Evolutionary conservation across 2,888 invertebrate species (phyloP), one percentile per base, ranked within the genome.

Genomic region (Ecliptopera silaceata): DNA sequence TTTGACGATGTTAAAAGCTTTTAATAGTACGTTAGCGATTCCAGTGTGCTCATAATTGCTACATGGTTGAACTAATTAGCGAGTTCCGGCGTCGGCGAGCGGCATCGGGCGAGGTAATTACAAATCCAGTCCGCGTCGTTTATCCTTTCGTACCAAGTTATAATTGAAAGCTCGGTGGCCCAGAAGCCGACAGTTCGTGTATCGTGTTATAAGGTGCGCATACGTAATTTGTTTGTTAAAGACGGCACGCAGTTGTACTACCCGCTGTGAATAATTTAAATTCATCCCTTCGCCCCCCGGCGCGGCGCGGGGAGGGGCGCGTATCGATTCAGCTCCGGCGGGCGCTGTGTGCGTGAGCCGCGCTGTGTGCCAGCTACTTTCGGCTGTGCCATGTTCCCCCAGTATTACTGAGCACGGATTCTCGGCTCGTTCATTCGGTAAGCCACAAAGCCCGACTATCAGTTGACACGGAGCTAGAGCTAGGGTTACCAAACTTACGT

Each of bases 171-270:
- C 84, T 81, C 81, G 77, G 75, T 79, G 80, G 84, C 77, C 80
- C 83, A 84, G 82, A 84, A 88, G 84, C 80, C 77, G 74, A 66
- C 69, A 71, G 67, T 69, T 75, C 76, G 77, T 82, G 84, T 88
- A 86, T 86, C 86, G 81, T 80, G 84, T 88, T 88, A 89, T 88
- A 88, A 87, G 86, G 84, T 80, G 83, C 81, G 90, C 89, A 88
- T 88, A 89, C 83, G 83, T 90, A 90, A 90, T 90, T 88, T 91
- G 90, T 90, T 90, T 90, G 88, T 88, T 88, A 87, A 89, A 91
- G 91, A 88, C 88, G 88, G 86, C 83, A 85, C 87, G 83, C 87
- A 88, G 86, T 86, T 85, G 84, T 88, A 84, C 88, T 88, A 84
- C 88, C 84, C 84, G 86, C 84, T 88, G 87, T 88, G 90, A 89